Evolutionary conservation across 2,888 invertebrate species (phyloP), one percentile per base, ranked within the genome.

Genomic region (Luperina nickerlii): DNA sequence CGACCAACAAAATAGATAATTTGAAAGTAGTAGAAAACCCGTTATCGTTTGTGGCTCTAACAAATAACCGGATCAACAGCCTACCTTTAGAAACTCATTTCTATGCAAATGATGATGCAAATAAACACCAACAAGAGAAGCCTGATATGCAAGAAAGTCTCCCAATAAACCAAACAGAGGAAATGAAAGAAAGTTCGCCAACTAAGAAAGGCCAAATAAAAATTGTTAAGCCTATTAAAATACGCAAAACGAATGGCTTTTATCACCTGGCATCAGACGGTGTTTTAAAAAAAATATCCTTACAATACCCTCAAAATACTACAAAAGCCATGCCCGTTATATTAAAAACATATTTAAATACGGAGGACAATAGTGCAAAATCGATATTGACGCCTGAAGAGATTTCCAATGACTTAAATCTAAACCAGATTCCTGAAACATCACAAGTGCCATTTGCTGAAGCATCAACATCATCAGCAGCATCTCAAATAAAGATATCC

Each of bases 11-110:
- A 91, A 76, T 94, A 54, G 95, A 96, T 82, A 95, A 96, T 89
- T 82, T 91, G 27, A 94, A 94, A 87, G 94, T 97, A 42, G 93
- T 97, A 79, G 94, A 96, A 83, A 94, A 96, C 85, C 96, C 96
- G 18, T 85, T 96, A 79, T 92, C 92, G 60, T 96, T 94, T 89
- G 92, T 96, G 85, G 92, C 94, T 32, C 62, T 86, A 73, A 85
- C 84, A 74, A 84, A 69, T 66, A 69, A 74, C 74, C 74, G 60
- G 84, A 84, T 62, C 13, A 81, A 76, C 38, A 83, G 88, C 77
- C 84, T 91, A 78, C 88, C 90, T 72, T 76, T 92, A 78, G 91
- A 89, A 79, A 81, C 63, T 38, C 83, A 85, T 85, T 78, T 75
- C 42, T 15, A 5, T 57, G 48, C 62, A 11, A 78, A 78, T 70